Base-by-base conservation (phyloP, 2,113 vertebrate species). In the Neogobius melanostomus region DNA sequence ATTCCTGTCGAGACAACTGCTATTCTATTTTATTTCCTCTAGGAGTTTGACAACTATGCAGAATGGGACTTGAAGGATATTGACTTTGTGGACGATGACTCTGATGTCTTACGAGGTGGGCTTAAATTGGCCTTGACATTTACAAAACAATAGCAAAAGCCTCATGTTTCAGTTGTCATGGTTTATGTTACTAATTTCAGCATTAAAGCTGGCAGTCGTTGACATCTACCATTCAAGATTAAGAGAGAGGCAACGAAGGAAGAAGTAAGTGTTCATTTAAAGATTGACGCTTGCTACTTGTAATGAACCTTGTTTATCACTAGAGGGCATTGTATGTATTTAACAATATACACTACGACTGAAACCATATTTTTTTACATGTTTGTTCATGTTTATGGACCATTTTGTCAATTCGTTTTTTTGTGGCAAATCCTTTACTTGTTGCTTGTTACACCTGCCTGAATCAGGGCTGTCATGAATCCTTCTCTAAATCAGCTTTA, bases 21-120 rank as follows among this genome's bases (percentile, higher is more conserved):
- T 56, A 28, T 1, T 11, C 10, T 56, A n/a, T 12, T 45, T 14
- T 70, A 9, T 80, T 59, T 53, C 51, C 15, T 48, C n/a, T 66
- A 99, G 98, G 98, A 99, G 83, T 99, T 99, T 90, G 98, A 99
- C 92, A 99, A 99, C 92, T 99, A 98, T 10, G 98, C 97, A 21
- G 98, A 99, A 85, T 99, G 98, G 98, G 98, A 99, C 91, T 91
- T 99, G 90, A 98, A 98, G 90, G 98, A 99, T 82, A 99, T 99
- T 43, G 97, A 99, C 89, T 99, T 99, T 94, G 97, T 98, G 74
- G 98, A 98, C 82, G 98, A 99, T 80, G 98, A 99, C 89, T 98
- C 98, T 7, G 98, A 99, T 75, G 93, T 99, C 88, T 91, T 99
- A 76, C 97, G 95, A 46, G 92, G 98, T 98, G 91, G 91, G 94